Conservation (phyloP, 1,140 invertebrate species). For the Nilaparvata lugens region DNA sequence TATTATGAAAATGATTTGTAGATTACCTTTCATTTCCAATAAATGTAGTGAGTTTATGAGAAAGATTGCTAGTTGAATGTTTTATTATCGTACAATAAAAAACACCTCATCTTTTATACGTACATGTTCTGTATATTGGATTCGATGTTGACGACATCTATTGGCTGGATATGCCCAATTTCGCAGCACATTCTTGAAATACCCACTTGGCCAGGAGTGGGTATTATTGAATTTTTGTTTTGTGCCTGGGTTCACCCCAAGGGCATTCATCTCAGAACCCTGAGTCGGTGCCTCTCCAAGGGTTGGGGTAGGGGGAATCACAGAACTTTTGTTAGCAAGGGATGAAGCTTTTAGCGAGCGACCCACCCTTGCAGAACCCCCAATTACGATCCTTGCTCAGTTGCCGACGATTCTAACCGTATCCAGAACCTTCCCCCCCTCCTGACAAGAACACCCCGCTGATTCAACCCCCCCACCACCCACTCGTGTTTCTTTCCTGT, state of each 20-base stretch:
- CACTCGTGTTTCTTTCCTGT: too few relatives aligned
- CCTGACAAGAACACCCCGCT: neutral
- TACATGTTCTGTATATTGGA: too few relatives aligned
- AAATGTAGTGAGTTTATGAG: too few relatives aligned
- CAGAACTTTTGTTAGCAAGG: neutral
- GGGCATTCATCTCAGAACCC: neutral
- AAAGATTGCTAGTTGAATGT: too few relatives aligned
- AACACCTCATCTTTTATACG: too few relatives aligned
- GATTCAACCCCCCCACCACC: too few relatives aligned
- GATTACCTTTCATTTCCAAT: too few relatives aligned
- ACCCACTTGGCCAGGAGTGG: neutral
- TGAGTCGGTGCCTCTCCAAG: neutral
- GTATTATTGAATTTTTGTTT: slow-evolving; percentile 6
- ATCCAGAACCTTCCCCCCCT: neutral
- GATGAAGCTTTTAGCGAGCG: neutral
- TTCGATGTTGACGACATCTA: too few relatives aligned
- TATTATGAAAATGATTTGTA: too few relatives aligned
- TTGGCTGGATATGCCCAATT: too few relatives aligned
- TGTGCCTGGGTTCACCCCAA: neutral
- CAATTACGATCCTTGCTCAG: neutral
- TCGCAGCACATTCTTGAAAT: too few relatives aligned
- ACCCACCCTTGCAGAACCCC: neutral
- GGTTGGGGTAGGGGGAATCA: neutral
- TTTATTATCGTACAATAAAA: too few relatives aligned
- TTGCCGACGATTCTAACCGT: neutral